phyloP scores from a whole-genome alignment of 2,113 vertebrate species.

The Antennarius striatus region DNA sequence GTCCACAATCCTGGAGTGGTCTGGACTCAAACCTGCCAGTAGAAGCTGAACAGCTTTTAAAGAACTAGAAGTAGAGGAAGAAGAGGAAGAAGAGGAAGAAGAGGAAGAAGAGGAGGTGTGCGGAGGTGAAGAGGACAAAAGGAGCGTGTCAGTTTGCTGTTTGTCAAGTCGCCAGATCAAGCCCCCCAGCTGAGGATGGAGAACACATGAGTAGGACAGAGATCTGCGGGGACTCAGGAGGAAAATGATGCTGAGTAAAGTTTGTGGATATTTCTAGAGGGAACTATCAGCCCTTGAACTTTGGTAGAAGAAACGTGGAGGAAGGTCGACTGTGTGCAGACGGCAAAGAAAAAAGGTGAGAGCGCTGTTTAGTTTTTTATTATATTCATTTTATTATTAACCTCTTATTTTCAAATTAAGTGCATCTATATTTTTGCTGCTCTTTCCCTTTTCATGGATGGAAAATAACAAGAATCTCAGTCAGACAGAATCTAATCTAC shows the following conservation, averaged over 20 bases:
- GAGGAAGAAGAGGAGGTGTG: neutral
- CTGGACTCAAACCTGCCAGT: constrained; percentile 38
- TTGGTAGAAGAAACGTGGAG: constrained; percentile 14
- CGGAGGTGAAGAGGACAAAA: constrained; percentile 16
- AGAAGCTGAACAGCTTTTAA: constrained; percentile 15
- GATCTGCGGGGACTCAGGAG: neutral
- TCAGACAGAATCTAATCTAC: too few species aligned
- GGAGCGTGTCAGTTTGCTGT: constrained; percentile 18
- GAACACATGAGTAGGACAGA: constrained; percentile 47
- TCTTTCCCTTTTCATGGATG: too few species aligned
- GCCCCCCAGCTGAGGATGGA: constrained; percentile 40
- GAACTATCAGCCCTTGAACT: constrained; percentile 37
- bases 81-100: neutral
- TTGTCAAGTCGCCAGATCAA: neutral
- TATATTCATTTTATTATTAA: neutral
- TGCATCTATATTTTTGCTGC: too few species aligned
- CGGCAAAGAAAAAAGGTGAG: constrained; percentile 47
- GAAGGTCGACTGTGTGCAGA: constrained; percentile 14
- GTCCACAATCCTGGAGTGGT: constrained; percentile 32
- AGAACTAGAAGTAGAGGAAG: constrained; percentile 11
- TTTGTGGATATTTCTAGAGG: constrained; percentile 64
- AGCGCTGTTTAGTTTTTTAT: neutral
- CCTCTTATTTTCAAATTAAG: too few species aligned
- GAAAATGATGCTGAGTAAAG: constrained; percentile 60
- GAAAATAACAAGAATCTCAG: too few species aligned